Evolutionary conservation across 2,113 vertebrate genomes (phyloP), one percentile per base, ranked within the genome.

Genomic region (Heterotilapia buettikoferi): DNA sequence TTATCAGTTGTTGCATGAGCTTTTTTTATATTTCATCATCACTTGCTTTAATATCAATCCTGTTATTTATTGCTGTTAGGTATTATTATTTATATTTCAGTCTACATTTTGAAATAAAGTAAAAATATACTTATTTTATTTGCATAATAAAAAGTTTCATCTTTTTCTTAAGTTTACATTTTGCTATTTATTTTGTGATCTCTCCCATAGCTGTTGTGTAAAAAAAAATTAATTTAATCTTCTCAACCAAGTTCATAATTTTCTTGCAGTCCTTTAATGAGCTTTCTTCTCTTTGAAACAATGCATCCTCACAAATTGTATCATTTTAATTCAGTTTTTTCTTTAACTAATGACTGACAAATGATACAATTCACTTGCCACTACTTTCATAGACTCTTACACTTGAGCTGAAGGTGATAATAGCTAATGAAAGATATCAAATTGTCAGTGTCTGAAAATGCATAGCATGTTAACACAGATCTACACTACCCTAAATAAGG

Each of bases 321-420:
- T n/a, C 9, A 50, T 26, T 50, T 50, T n/a, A 50, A 13, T 78
- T 76, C 0, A 29, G 0, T 11, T 50, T 1, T 50, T n/a, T 31
- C 3, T 50, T 50, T 19, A 78, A 0, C 26, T 47, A 47, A 29
- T 47, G 24, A 47, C 9, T 29, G 24, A 76, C 16, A 31, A 78
- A 78, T 78, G 21, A 45, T 45, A 47, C 8, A 19, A 78, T n/a
- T 78, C 16, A 78, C 29, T 50, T 50, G 43, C 26, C 6, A 2
- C 4, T 31, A 31, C 26, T 78, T 78, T 47, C 43, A 29, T 1
- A 19, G 24, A 47, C 66, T 73, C 12, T 43, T 73, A 73, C 2
- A 10, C 24, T 50, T 31, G 50, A 19, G n/a, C 31, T 36, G 29
- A 79, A 52, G 29, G 7, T 36, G 21, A 63, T 43, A 7, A 24